A percentile compares a stretch with the other conserved stretches of the same genome.
phyloP scores from a whole-genome alignment of 2,888 invertebrate species.

The Eupithecia centaureata region DNA sequence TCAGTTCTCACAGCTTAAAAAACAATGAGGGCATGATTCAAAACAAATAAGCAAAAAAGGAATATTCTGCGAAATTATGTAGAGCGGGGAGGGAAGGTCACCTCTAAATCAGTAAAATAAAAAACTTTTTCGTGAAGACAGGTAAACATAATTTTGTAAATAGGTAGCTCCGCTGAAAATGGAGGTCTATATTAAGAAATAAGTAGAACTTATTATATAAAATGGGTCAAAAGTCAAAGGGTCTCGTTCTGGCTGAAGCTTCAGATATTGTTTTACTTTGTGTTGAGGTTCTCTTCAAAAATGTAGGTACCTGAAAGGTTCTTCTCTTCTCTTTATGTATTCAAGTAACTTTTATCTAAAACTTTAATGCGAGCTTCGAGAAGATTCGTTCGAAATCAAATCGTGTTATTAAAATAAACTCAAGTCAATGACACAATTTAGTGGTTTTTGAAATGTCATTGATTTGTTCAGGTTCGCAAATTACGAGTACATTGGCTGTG shows the following conservation, averaged over 20 bases:
- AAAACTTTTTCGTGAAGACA: neutral
- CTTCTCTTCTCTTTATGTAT: neutral
- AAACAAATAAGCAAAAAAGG: neutral
- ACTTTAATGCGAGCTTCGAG: neutral
- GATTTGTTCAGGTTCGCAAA: neutral
- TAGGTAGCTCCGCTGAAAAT: neutral
- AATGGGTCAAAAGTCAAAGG: neutral
- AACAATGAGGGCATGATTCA: neutral
- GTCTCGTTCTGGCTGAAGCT: neutral
- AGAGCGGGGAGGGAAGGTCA: neutral
- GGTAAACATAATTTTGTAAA: conserved; percentile 7
- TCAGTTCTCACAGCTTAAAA: neutral
- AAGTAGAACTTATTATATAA: conserved; percentile 11
- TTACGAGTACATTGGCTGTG: neutral
- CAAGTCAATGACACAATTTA: neutral
- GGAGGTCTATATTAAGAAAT: neutral
- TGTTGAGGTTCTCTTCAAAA: neutral
- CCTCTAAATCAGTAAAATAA: neutral
- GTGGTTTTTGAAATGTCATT: neutral
- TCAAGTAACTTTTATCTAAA: neutral
- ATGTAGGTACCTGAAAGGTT: neutral
- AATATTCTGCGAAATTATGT: neutral
- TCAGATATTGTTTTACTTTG: neutral
- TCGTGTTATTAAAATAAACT: neutral
- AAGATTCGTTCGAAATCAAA: neutral